phyloP scores from a whole-genome alignment of 1,140 invertebrate species.

The Nomia melanderi region DNA sequence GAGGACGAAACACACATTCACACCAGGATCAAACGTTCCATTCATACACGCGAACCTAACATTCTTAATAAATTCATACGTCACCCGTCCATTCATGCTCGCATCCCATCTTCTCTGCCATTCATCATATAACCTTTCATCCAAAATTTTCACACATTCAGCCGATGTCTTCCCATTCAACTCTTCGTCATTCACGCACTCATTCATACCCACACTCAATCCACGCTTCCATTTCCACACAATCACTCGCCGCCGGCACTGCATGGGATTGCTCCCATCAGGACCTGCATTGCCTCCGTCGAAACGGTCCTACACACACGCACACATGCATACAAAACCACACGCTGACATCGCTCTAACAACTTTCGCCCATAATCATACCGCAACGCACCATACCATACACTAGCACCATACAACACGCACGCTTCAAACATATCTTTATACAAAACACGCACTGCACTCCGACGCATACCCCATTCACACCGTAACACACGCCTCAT shows the following conservation, averaged over 20 bases:
- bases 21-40: neutral
- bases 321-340: too few species aligned
- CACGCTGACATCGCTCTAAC: neutral
- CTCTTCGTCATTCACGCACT: neutral
- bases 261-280: too few species aligned
- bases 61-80: neutral
- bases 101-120: constrained; percentile 1
- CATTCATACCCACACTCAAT: neutral
- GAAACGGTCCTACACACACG: too few species aligned
- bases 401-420: constrained; percentile 57
- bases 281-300: too few species aligned
- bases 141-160: neutral
- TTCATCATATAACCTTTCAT: neutral
- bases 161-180: neutral
- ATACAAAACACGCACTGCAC: constrained; percentile 46
- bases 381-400: constrained; percentile 41
- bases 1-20: neutral
- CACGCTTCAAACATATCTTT: constrained; percentile 42
- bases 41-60: neutral
- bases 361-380: constrained; percentile 11
- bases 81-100: neutral
- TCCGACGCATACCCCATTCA: constrained; percentile 57
- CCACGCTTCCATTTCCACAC: neutral
- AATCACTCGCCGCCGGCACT: too few species aligned
- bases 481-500: constrained; percentile 46